Evolutionary conservation across 2,113 vertebrate genomes (phyloP).

Genomic region (Rhinoderma darwinii): DNA sequence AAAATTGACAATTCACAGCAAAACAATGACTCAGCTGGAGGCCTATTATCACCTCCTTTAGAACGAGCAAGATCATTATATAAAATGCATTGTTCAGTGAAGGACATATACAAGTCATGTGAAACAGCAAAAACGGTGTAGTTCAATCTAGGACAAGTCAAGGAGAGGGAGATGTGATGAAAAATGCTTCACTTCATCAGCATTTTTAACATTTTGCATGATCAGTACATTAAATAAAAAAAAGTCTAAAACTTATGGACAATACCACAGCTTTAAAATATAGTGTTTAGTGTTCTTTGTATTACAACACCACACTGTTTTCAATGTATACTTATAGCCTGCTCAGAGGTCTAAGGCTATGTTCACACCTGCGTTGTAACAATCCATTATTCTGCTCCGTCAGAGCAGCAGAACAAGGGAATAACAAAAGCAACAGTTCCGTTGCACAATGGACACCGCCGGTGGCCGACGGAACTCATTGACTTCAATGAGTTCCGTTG

Average conservation of each 20-base stretch:
- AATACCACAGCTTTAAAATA: neutral
- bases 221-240: neutral
- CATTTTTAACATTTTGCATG: neutral
- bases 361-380: no score
- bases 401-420: no score
- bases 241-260: no score
- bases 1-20: constrained; percentile 42
- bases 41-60: constrained; percentile 33
- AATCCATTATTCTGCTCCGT: no score
- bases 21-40: constrained; percentile 41
- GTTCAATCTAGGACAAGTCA: constrained; percentile 29
- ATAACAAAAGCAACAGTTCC: no score
- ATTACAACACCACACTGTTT: neutral
- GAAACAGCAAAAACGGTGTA: neutral
- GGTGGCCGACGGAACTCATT: no score
- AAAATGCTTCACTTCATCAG: no score
- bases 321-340: neutral
- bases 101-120: constrained; percentile 39
- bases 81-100: constrained; percentile 37
- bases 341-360: neutral
- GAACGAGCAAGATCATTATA: neutral
- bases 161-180: neutral
- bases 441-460: no score
- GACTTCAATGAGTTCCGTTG: no score
- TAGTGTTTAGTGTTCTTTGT: neutral